Evolutionary conservation across 2,888 invertebrate species (phyloP), one percentile per base, ranked within the genome.

Genomic region (Drosophila falleni): DNA sequence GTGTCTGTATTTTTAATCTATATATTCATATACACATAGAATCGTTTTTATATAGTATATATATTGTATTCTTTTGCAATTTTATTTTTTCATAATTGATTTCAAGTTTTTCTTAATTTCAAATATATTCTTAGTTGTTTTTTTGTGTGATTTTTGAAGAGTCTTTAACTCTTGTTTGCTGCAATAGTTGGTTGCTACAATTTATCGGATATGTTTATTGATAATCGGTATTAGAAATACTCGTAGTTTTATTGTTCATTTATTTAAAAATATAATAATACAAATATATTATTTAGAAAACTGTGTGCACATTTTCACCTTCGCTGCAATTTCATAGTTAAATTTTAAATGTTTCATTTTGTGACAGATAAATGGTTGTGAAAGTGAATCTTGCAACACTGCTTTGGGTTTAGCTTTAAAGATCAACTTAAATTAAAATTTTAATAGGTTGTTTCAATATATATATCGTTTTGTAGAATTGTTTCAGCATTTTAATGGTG

Each of bases 71-170:
- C 15, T 26, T 19, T 23, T 44, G 23, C 15, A 9, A 23, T 46
- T 19, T 47, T 60, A 42, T 58, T 67, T 54, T 54, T 59, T 66
- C 63, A 23, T 56, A 72, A 71, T 73, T 74, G 66, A 79, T 68
- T 73, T 68, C 29, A 68, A 78, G 62, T 69, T 64, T 64, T 39
- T 53, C 62, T 63, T 78, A 54, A 50, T 31, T 66, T 81, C 33
- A 62, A 51, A 51, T 55, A 55, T 61, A 35, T 61, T 16, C 42
- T 29, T 59, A 19, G 15, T 51, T 69, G 23, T 51, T 76, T 89
- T 87, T 85, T 89, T 81, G 78, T 79, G 67, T 72, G 68, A 70
- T 90, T 89, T 82, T 83, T 90, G 90, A 87, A 85, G 88, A 74
- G 88, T 54, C 62, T 71, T 71, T 82, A 53, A 64, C 84, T 89